A percentile compares a stretch with the other conserved stretches of the same genome.
These are phyloP conservation scores for Dryobates pubescens DNA, from an alignment of 2,797 vertebrate species.

Conservation along the genomic window DNA sequence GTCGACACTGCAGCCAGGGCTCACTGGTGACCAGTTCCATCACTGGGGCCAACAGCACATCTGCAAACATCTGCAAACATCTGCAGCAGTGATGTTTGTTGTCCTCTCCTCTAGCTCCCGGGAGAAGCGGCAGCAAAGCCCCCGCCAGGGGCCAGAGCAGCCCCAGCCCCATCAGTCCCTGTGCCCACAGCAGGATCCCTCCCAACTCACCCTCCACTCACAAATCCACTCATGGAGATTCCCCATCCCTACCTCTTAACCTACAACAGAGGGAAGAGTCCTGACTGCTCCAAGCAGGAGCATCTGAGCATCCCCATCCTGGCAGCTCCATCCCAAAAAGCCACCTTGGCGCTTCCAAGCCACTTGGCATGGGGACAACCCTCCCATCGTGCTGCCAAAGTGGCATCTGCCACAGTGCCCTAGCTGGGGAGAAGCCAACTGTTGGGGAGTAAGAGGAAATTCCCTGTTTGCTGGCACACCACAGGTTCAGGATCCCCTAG, in stretches of 20 bases:
- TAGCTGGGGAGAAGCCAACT: constrained; percentile 23
- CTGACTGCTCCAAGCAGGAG: rapidly evolving
- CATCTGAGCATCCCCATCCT: background rate
- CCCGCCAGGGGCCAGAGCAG: background rate
- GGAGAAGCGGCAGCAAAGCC: background rate
- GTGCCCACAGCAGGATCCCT: background rate
- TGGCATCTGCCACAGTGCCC: background rate
- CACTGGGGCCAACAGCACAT: background rate
- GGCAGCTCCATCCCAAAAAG: background rate
- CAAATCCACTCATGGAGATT: too few relatives aligned
- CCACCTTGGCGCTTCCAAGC: background rate
- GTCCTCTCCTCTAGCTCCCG: background rate
- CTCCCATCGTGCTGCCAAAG: background rate
- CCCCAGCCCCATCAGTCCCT: rapidly evolving
- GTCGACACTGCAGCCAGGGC: rapidly evolving
- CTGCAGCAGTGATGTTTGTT: background rate
- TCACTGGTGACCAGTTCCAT: rapidly evolving
- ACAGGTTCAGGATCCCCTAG: background rate
- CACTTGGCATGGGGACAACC: background rate
- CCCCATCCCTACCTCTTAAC: background rate
- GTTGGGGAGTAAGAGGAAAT: background rate
- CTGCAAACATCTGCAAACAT: constrained; percentile 44
- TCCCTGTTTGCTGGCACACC: background rate
- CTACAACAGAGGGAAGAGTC: rapidly evolving
- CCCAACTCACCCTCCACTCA: background rate